A percentile compares a stretch with the other conserved stretches of the same genome.
Evolutionary conservation across 1,140 invertebrate genomes (phyloP).

Genomic region (Drosophila punjabiensis): DNA sequence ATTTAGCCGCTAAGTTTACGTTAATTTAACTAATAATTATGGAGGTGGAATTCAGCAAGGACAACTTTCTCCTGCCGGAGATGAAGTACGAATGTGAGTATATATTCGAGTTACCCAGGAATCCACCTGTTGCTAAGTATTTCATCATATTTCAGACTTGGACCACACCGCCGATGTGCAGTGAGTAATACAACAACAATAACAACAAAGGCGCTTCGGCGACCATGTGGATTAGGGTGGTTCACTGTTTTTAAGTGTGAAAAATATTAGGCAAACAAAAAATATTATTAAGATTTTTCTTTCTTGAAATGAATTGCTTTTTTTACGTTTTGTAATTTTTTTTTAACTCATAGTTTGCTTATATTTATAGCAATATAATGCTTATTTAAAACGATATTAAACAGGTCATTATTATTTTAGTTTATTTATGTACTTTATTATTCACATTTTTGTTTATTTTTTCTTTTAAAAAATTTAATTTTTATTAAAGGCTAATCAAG

Average conservation of each 20-base stretch:
- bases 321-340: no score
- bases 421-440: no score
- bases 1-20: conserved; percentile 5
- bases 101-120: not conserved
- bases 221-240: conserved; percentile 14
- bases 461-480: no score
- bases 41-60: conserved; percentile 82
- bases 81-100: conserved; percentile 85
- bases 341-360: no score
- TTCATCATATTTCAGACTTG: conserved; percentile 90
- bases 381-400: no score
- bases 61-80: conserved; percentile 77
- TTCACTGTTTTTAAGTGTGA: not conserved
- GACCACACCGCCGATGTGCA: conserved; percentile 99
- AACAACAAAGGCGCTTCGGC: conserved; percentile 1
- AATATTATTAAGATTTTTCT: no score
- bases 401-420: no score
- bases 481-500: no score
- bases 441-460: no score
- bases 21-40: conserved; percentile 39
- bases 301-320: no score
- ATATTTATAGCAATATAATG: no score
- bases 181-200: conserved; percentile 90
- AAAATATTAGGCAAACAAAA: not conserved
- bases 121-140: conserved; percentile 40